phyloP scores from a whole-genome alignment of 1,140 invertebrate species.

The Atta texana region DNA sequence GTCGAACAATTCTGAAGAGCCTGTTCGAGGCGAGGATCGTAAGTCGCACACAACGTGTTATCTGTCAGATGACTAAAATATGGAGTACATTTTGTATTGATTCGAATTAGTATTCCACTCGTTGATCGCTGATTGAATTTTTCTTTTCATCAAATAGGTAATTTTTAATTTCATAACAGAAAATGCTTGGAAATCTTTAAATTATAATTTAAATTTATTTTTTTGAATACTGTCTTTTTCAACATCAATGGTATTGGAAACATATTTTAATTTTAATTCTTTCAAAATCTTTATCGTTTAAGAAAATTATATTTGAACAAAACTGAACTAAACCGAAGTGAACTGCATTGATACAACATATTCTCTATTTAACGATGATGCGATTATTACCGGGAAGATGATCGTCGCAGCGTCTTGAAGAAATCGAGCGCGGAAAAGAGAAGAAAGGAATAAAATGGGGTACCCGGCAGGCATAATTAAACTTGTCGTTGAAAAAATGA shows the following conservation, averaged over 20 bases:
- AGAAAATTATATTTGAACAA: background rate
- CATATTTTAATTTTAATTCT: background rate
- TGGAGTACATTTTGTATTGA: background rate
- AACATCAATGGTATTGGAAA: background rate
- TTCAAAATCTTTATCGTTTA: background rate
- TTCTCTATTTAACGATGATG: slow-evolving; percentile 1
- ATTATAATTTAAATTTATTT: background rate
- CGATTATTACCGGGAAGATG: slow-evolving; percentile 34
- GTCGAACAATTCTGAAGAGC: slow-evolving; percentile 35
- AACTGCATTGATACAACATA: background rate
- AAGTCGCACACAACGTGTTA: slow-evolving; percentile 8
- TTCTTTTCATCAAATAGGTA: background rate
- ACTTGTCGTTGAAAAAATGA: slow-evolving; percentile 76
- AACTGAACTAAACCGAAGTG: background rate
- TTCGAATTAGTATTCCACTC: background rate
- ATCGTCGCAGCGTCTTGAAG: slow-evolving; percentile 18
- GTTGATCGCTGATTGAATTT: background rate
- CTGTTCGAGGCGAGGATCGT: background rate
- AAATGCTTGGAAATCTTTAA: background rate
- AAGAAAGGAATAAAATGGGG: slow-evolving; percentile 39
- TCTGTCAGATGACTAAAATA: background rate
- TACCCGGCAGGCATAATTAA: slow-evolving; percentile 75
- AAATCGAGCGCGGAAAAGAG: slow-evolving; percentile 6
- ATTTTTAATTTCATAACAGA: background rate
- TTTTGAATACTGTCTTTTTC: background rate